Percentiles rank a stretch among this genome's conserved stretches.
Conservation (phyloP, 2,888 invertebrate genomes). For the Tachina grossa region DNA sequence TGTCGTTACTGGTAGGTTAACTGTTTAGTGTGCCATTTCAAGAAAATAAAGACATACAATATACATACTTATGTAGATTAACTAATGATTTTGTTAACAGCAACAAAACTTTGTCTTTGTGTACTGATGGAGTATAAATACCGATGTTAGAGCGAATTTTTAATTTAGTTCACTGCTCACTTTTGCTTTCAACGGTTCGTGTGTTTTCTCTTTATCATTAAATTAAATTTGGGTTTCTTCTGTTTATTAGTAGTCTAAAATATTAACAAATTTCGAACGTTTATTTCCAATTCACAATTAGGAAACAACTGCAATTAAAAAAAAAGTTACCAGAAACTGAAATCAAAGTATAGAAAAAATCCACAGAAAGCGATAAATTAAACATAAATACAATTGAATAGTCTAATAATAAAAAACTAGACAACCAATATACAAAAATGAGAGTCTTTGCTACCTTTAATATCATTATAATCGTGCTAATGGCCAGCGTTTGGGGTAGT, state of each 20-base stretch:
- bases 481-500: constrained; percentile 44
- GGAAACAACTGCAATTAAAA: constrained; percentile 67
- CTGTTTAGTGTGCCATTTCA: too few species aligned
- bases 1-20: too few species aligned
- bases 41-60: too few species aligned
- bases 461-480: constrained; percentile 39
- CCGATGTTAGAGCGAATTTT: constrained; percentile 62
- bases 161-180: constrained; percentile 73
- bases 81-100: constrained; percentile 8
- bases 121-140: constrained; percentile 71
- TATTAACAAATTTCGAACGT: constrained; percentile 52
- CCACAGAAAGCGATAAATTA: not conserved
- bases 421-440: constrained; percentile 45
- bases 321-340: not conserved
- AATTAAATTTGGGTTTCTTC: constrained; percentile 1
- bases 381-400: not conserved
- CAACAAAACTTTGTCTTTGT: constrained; percentile 60
- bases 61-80: too few species aligned
- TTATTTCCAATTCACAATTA: constrained; percentile 65
- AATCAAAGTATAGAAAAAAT: constrained; percentile 1
- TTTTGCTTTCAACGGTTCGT: constrained; percentile 71
- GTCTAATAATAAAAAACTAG: not conserved
- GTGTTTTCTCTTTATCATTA: constrained; percentile 37
- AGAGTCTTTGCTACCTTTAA: constrained; percentile 20
- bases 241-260: constrained; percentile 24